Evolutionary conservation across 2,888 invertebrate species (phyloP).

Genomic region (Autographa pulchrina): DNA sequence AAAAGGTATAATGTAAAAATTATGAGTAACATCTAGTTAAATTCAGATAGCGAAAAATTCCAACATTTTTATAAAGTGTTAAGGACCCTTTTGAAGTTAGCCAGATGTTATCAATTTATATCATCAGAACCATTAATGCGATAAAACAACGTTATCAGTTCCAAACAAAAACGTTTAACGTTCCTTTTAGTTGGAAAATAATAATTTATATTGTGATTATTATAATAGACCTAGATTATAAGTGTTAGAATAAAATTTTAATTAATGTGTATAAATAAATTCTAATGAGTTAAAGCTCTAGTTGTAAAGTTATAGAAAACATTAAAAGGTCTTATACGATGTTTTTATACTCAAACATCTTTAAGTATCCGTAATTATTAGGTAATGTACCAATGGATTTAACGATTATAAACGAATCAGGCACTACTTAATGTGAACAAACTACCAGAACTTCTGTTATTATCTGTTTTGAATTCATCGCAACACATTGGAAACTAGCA

Average conservation of each 20-base stretch:
- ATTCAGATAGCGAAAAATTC: background rate
- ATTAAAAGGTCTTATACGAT: slow-evolving; percentile 46
- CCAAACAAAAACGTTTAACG: slow-evolving; percentile 66
- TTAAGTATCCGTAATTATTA: slow-evolving; percentile 57
- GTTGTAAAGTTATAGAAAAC: slow-evolving; percentile 59
- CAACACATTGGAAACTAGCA: slow-evolving; percentile 76
- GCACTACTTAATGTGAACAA: slow-evolving; percentile 66
- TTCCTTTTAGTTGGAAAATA: slow-evolving; percentile 64
- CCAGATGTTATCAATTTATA: background rate
- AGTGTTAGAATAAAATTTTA: slow-evolving; percentile 61
- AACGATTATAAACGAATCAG: slow-evolving; percentile 66
- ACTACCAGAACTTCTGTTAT: slow-evolving; percentile 72
- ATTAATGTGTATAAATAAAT: slow-evolving; percentile 69
- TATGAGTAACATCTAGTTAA: background rate
- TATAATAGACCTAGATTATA: slow-evolving; percentile 66
- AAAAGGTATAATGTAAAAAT: background rate
- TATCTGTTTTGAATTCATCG: slow-evolving; percentile 75
- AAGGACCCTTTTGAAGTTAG: background rate
- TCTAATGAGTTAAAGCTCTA: slow-evolving; percentile 58
- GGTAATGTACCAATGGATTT: slow-evolving; percentile 62
- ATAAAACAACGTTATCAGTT: slow-evolving; percentile 24
- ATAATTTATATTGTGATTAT: slow-evolving; percentile 74
- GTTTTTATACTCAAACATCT: slow-evolving; percentile 65
- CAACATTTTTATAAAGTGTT: slow-evolving; percentile 1
- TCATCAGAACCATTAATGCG: background rate